Conservation (phyloP, 92 coral and sea anemone genomes). For the Micromussa lordhowensis region DNA sequence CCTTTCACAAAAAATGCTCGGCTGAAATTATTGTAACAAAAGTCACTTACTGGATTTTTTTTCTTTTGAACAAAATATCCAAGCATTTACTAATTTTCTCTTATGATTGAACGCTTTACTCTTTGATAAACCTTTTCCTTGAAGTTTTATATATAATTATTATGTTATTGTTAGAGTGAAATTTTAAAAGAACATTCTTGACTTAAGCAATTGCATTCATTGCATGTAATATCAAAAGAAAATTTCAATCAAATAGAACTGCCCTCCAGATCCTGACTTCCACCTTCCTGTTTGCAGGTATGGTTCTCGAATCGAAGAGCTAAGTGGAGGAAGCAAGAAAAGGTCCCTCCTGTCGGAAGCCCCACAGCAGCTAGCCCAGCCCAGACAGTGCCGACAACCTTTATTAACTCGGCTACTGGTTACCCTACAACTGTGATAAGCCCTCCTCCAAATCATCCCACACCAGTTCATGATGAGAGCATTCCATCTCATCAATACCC, state of each 20-base stretch:
- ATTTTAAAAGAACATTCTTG: neutral
- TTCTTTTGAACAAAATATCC: neutral
- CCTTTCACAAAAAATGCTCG: neutral
- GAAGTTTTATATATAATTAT: neutral
- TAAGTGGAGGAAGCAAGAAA: slow-evolving; percentile 89
- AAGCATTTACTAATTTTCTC: neutral
- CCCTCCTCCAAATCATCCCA: slow-evolving; percentile 62
- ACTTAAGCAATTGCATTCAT: neutral
- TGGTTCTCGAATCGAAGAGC: slow-evolving; percentile 98
- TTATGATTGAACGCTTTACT: neutral
- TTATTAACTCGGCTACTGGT: slow-evolving; percentile 63
- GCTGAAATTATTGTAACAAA: neutral
- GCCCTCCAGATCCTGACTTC: neutral
- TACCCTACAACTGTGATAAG: slow-evolving; percentile 72
- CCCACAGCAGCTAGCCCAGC: slow-evolving; percentile 74
- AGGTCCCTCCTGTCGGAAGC: slow-evolving; percentile 59
- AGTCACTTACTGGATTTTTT: neutral
- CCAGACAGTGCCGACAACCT: slow-evolving; percentile 81
- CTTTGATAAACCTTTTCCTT: neutral
- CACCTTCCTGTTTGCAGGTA: slow-evolving; percentile 62
- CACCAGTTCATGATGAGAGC: slow-evolving; percentile 74
- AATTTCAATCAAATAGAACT: neutral
- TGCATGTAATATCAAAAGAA: neutral
- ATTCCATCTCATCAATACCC: slow-evolving; percentile 33
- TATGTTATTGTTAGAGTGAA: neutral